These are phyloP conservation scores for Talpa occidentalis DNA, from an alignment of 2,113 vertebrate species.

Conservation along the genomic window DNA sequence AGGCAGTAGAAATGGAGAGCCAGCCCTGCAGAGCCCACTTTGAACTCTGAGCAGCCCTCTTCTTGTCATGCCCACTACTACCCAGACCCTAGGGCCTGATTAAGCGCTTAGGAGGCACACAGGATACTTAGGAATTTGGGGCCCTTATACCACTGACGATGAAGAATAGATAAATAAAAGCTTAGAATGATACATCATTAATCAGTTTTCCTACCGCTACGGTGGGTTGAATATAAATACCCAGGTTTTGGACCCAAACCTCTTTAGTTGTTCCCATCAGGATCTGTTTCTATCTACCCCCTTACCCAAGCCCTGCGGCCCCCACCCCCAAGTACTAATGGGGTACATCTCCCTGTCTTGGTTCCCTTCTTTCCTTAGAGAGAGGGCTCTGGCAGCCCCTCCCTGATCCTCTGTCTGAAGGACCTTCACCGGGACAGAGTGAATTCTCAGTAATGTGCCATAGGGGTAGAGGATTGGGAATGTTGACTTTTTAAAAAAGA, in stretches of 20 bases:
- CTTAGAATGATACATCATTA: constrained; percentile 46
- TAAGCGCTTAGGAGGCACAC: background rate
- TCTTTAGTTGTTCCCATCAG: background rate
- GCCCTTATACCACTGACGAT: background rate
- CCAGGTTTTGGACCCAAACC: background rate
- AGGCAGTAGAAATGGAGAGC: background rate
- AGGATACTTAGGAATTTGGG: constrained; percentile 57
- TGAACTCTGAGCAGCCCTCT: background rate
- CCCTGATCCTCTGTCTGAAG: background rate
- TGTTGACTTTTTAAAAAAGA: background rate
- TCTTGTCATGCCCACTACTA: background rate
- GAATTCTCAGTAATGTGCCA: background rate
- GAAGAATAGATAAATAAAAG: constrained; percentile 65
- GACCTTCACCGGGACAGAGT: too few species aligned
- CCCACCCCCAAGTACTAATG: rapidly evolving
- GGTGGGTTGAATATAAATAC: constrained; percentile 20
- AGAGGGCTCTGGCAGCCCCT: background rate
- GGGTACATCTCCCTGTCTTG: background rate
- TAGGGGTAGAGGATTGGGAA: background rate
- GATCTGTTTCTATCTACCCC: background rate
- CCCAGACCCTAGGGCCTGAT: background rate
- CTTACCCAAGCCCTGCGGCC: background rate
- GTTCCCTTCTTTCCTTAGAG: background rate
- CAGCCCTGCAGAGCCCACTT: background rate
- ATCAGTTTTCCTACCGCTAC: background rate